These are phyloP conservation scores for Panulirus ornatus DNA, from an alignment of 1,140 invertebrate species.

Conservation along the genomic window DNA sequence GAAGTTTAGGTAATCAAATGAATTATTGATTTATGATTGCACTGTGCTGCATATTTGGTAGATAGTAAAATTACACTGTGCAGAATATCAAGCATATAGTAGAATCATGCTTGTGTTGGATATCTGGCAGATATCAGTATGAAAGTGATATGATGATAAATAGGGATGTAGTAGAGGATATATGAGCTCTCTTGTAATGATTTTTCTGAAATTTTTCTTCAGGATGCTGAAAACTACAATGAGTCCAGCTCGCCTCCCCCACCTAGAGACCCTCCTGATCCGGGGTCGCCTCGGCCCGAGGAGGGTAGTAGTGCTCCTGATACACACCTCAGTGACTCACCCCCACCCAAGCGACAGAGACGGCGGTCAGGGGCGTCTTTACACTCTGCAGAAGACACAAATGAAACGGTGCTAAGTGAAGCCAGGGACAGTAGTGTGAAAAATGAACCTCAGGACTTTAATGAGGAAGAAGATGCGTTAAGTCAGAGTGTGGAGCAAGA, in stretches of 20 bases:
- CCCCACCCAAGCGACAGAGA: slow-evolving; percentile 71
- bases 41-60: no score
- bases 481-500: slow-evolving; percentile 63
- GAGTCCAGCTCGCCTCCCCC: slow-evolving; percentile 74
- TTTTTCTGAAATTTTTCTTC: not conserved
- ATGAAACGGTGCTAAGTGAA: slow-evolving; percentile 74
- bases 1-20: no score
- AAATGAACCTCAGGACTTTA: slow-evolving; percentile 75
- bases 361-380: slow-evolving; percentile 66
- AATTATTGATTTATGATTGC: no score
- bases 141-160: no score
- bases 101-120: no score
- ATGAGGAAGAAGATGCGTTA: slow-evolving; percentile 75
- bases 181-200: no score
- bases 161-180: no score
- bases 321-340: slow-evolving; percentile 72
- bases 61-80: no score
- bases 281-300: slow-evolving; percentile 73
- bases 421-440: slow-evolving; percentile 72
- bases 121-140: no score
- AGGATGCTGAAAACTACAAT: slow-evolving; percentile 73
- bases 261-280: slow-evolving; percentile 74
- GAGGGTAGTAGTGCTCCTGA: slow-evolving; percentile 68
- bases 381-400: slow-evolving; percentile 72
- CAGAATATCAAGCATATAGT: no score